Percentiles rank a stretch among this genome's conserved stretches.
These are phyloP conservation scores for Ceyx cyanopectus DNA, from an alignment of 2,113 vertebrate genomes.

Conservation along the genomic window DNA sequence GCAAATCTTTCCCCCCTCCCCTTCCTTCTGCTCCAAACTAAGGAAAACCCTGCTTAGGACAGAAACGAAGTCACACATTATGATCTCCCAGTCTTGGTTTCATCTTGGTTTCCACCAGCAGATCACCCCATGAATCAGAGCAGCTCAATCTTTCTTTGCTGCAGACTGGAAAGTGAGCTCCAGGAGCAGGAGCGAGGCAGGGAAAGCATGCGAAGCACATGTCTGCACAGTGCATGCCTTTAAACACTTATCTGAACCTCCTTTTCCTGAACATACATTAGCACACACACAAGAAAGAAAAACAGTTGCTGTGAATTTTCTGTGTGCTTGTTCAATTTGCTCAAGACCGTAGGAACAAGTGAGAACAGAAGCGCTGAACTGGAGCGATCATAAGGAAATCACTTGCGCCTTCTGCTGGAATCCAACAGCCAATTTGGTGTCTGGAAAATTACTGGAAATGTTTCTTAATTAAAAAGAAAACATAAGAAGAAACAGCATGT, in stretches of 20 bases:
- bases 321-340: not conserved
- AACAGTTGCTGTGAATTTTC: slow-evolving; percentile 38
- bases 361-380: not conserved
- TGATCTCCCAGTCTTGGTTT: not conserved
- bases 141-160: not conserved
- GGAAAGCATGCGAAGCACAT: slow-evolving; percentile 27
- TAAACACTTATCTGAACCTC: slow-evolving; percentile 4
- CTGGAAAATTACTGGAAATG: slow-evolving; percentile 31
- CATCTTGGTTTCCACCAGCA: not conserved
- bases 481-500: not conserved
- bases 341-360: not conserved
- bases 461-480: slow-evolving; percentile 52
- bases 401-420: slow-evolving; percentile 27
- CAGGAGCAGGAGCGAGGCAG: not conserved
- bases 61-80: not conserved
- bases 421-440: not conserved
- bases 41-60: not conserved
- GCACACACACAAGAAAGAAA: not conserved
- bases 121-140: not conserved
- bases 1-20: not conserved
- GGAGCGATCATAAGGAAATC: not conserved
- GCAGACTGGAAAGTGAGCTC: not conserved
- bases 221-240: not conserved
- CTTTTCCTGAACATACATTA: not conserved
- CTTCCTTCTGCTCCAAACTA: not conserved